Conservation (phyloP, 2,888 invertebrate species). For the Dicycla oo region DNA sequence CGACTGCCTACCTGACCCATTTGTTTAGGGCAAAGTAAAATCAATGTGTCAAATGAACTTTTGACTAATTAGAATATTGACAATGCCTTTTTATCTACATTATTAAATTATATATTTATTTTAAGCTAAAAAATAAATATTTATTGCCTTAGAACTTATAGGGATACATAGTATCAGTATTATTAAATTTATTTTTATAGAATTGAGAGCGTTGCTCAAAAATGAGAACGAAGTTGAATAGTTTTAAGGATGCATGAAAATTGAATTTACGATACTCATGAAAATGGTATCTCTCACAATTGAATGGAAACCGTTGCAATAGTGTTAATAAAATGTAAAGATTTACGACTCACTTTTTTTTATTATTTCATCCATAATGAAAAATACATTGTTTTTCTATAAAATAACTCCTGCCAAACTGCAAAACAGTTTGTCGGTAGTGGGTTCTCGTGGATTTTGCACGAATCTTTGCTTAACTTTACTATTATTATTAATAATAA, state of each 20-base stretch:
- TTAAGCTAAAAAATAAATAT: constrained; percentile 15
- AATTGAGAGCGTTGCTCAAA: not conserved
- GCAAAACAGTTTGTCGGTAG: too few species aligned
- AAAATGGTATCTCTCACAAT: not conserved
- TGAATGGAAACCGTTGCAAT: not conserved
- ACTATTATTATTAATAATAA: too few species aligned
- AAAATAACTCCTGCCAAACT: too few species aligned
- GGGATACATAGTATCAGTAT: constrained; percentile 41
- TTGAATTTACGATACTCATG: not conserved
- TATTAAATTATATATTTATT: not conserved
- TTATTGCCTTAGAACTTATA: constrained; percentile 16
- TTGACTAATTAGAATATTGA: not conserved
- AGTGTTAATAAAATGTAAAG: constrained; percentile 32
- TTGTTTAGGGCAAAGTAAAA: not conserved
- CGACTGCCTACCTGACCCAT: too few species aligned
- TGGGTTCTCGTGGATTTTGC: too few species aligned
- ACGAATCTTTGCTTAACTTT: too few species aligned
- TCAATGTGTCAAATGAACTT: not conserved
- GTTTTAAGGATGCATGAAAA: not conserved
- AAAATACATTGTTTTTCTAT: too few species aligned
- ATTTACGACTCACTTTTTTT: not conserved
- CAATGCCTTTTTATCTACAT: too few species aligned
- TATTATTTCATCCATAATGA: too few species aligned
- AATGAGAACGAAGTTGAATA: not conserved
- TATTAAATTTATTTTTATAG: constrained; percentile 6